Evolutionary conservation across 2,113 vertebrate genomes (phyloP).

Genomic region (Sander vitreus): DNA sequence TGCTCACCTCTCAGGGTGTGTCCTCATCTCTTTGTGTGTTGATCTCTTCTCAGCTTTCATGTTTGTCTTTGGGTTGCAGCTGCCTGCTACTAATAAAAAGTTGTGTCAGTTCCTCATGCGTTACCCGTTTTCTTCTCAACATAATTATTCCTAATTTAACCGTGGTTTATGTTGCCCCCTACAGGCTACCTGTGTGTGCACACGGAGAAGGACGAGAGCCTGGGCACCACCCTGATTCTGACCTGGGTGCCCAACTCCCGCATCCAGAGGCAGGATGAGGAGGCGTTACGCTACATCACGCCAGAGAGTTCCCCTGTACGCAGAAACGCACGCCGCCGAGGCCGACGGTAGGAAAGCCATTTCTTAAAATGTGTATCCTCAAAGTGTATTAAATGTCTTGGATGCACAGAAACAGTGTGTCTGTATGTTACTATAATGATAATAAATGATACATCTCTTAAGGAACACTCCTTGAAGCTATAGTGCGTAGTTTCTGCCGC

Average conservation of each 20-base stretch:
- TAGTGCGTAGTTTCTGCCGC: too few relatives aligned
- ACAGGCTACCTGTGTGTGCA: slow-evolving; percentile 96
- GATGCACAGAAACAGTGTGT: neutral
- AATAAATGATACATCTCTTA: neutral
- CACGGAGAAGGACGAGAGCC: slow-evolving; percentile 94
- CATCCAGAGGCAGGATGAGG: slow-evolving; percentile 96
- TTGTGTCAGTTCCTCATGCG: neutral
- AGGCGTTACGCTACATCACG: slow-evolving; percentile 94
- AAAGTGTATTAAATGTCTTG: neutral
- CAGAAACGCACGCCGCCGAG: slow-evolving; percentile 85
- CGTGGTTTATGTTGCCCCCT: slow-evolving; percentile 38
- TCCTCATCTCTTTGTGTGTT: slow-evolving; percentile 1
- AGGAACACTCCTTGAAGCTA: neutral
- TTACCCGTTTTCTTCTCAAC: neutral
- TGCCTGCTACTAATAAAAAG: neutral
- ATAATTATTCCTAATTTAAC: too few relatives aligned
- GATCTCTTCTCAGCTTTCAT: slow-evolving; percentile 14
- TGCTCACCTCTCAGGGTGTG: slow-evolving; percentile 10
- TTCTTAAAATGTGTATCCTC: neutral
- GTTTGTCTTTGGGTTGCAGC: slow-evolving; percentile 22
- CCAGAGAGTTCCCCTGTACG: slow-evolving; percentile 96
- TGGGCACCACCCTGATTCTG: slow-evolving; percentile 93
- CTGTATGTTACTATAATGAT: neutral
- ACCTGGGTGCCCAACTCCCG: slow-evolving; percentile 98
- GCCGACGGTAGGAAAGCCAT: slow-evolving; percentile 59